A percentile compares a stretch with the other conserved stretches of the same genome.
Conservation (phyloP, 2,797 vertebrate genomes). For the Pelodytes ibericus region DNA sequence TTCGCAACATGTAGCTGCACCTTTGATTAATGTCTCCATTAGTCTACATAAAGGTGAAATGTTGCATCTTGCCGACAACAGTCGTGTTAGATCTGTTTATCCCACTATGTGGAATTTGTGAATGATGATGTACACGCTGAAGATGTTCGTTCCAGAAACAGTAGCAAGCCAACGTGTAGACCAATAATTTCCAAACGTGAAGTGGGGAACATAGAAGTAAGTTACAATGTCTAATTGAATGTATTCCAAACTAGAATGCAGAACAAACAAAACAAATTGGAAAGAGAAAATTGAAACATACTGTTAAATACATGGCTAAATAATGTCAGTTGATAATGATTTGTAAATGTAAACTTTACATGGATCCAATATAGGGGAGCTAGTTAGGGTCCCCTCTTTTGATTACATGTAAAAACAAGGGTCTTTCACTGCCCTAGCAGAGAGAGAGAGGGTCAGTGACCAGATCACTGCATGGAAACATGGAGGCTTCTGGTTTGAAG, state of each 20-base stretch:
- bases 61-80: not conserved
- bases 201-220: not conserved
- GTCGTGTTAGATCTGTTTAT: not conserved
- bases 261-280: not conserved
- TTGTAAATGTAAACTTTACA: too few relatives aligned
- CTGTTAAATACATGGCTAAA: not conserved
- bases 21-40: conserved; percentile 1
- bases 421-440: too few relatives aligned
- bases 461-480: too few relatives aligned
- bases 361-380: too few relatives aligned
- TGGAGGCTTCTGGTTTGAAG: too few relatives aligned
- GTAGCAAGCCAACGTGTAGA: not conserved
- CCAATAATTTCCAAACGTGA: not conserved
- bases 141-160: not conserved
- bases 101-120: not conserved
- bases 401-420: too few relatives aligned
- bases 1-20: not conserved
- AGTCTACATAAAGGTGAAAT: not conserved
- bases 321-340: too few relatives aligned
- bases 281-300: not conserved
- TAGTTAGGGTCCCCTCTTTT: too few relatives aligned
- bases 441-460: too few relatives aligned
- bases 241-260: not conserved
- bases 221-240: not conserved
- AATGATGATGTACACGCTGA: not conserved